These are phyloP conservation scores for Quadriops clusia DNA, from an alignment of 2,888 invertebrate genomes.

Conservation along the genomic window DNA sequence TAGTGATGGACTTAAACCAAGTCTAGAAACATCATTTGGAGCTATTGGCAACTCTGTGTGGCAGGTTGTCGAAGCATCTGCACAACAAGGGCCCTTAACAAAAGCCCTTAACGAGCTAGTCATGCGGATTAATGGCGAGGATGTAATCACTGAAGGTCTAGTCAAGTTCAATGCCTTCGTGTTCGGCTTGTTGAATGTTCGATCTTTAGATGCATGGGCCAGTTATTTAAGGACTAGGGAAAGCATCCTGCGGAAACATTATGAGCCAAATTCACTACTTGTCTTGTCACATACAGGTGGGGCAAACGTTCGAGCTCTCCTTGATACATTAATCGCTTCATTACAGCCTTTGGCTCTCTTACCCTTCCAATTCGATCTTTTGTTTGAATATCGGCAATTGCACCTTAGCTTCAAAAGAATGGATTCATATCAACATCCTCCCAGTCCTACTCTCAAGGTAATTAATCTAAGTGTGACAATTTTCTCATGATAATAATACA, in stretches of 20 bases:
- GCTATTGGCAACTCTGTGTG: conserved; percentile 78
- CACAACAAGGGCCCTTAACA: conserved; percentile 75
- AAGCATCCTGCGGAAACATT: conserved; percentile 68
- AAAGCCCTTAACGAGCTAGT: conserved; percentile 75
- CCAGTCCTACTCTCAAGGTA: conserved; percentile 33
- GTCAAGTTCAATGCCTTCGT: conserved; percentile 84
- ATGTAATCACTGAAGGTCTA: conserved; percentile 69
- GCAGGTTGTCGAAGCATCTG: conserved; percentile 81
- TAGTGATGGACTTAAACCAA: conserved; percentile 72
- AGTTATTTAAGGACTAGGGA: conserved; percentile 77
- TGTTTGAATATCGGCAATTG: conserved; percentile 66
- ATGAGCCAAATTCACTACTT: conserved; percentile 62
- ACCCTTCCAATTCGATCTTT: conserved; percentile 70
- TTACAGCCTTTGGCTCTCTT: conserved; percentile 68
- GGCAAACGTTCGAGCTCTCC: conserved; percentile 46
- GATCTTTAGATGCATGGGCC: conserved; percentile 84
- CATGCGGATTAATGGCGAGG: conserved; percentile 69
- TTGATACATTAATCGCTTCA: conserved; percentile 64
- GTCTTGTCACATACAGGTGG: conserved; percentile 50
- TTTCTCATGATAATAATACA: too few relatives aligned
- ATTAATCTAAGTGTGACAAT: too few relatives aligned
- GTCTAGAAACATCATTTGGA: conserved; percentile 73
- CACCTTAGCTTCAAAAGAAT: conserved; percentile 64
- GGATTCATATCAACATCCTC: conserved; percentile 35
- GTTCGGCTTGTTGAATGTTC: conserved; percentile 71